A percentile compares a stretch with the other conserved stretches of the same genome.
Conservation (phyloP, 2,113 vertebrate genomes). For the Aegotheles bennettii region DNA sequence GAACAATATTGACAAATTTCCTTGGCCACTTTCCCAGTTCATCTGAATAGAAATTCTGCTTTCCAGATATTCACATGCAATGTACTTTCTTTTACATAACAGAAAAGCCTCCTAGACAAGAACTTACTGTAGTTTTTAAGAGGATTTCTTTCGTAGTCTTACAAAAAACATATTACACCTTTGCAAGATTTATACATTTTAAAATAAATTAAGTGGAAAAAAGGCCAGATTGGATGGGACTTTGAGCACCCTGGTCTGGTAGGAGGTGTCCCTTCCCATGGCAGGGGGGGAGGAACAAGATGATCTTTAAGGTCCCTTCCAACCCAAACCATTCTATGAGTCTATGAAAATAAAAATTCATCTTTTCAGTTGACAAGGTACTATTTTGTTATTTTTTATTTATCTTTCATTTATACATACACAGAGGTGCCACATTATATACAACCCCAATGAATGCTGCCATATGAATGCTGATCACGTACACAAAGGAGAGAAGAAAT, state of each 20-base stretch:
- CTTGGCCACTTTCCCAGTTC: background rate
- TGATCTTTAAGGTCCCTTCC: too few species aligned
- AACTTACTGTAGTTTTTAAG: background rate
- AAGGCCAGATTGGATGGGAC: too few species aligned
- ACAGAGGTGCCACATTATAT: background rate
- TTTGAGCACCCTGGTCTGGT: too few species aligned
- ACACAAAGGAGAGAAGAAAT: background rate
- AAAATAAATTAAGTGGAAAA: slow-evolving; percentile 19
- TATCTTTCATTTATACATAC: background rate
- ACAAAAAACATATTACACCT: background rate
- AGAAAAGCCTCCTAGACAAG: background rate
- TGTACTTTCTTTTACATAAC: background rate
- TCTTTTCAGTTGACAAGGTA: background rate
- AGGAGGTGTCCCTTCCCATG: too few species aligned
- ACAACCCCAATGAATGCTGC: background rate
- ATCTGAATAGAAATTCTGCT: background rate
- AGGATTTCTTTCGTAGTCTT: background rate
- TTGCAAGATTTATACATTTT: background rate
- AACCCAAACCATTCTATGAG: too few species aligned
- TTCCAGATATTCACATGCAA: background rate
- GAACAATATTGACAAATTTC: background rate
- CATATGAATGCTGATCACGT: background rate
- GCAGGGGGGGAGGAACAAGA: too few species aligned
- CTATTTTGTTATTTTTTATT: background rate
- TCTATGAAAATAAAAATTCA: slow-evolving; percentile 13